phyloP scores from a whole-genome alignment of 2,113 vertebrate genomes.

The Tragelaphus scriptus region DNA sequence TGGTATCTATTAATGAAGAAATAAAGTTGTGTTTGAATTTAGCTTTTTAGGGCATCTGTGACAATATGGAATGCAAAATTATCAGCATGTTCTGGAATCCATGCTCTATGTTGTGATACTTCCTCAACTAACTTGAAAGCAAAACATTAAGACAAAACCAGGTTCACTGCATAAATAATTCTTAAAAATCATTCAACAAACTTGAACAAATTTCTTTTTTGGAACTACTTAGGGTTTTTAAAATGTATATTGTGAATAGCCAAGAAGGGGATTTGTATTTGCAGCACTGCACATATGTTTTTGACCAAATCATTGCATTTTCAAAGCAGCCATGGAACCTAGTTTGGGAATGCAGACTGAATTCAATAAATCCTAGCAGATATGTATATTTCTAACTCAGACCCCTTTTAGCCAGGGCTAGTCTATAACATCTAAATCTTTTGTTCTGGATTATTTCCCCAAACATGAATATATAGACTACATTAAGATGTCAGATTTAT shows the following conservation, averaged over 20 bases:
- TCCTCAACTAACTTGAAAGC: background rate
- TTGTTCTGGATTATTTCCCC: background rate
- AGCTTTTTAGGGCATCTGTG: background rate
- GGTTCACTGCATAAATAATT: background rate
- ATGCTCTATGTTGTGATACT: background rate
- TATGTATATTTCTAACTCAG: background rate
- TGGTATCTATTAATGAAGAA: background rate
- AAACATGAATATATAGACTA: background rate
- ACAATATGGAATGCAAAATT: background rate
- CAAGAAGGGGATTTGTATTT: background rate
- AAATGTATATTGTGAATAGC: background rate
- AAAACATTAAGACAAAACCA: background rate
- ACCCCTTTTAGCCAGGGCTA: background rate
- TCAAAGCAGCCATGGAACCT: background rate
- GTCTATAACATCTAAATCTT: background rate
- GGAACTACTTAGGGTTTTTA: background rate
- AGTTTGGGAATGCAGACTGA: background rate
- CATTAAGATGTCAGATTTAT: background rate
- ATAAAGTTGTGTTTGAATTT: background rate
- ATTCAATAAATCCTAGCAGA: background rate
- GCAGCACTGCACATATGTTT: background rate
- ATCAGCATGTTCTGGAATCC: background rate
- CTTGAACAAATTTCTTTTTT: background rate
- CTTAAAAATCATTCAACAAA: background rate
- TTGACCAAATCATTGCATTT: background rate